Conservation (phyloP, 2,797 vertebrate genomes). For the Choloepus didactylus region DNA sequence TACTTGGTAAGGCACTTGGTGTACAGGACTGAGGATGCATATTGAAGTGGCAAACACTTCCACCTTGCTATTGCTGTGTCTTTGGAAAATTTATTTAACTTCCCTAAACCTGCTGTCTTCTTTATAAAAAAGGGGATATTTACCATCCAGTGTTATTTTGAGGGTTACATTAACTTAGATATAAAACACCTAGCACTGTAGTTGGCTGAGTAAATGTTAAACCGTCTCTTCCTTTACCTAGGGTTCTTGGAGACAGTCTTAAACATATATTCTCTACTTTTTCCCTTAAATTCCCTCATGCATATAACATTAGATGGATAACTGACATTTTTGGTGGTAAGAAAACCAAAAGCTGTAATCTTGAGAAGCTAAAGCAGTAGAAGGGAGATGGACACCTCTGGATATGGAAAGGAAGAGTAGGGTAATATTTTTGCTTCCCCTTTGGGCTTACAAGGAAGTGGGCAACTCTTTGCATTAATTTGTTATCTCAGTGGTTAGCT, state of each 20-base stretch:
- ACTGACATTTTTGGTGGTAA: neutral
- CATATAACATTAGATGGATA: neutral
- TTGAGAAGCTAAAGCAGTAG: neutral
- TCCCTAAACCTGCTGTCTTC: slow-evolving; percentile 39
- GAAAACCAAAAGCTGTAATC: slow-evolving; percentile 14
- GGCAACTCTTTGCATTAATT: neutral
- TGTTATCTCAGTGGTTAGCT: neutral
- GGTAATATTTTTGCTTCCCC: neutral
- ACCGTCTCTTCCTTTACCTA: neutral
- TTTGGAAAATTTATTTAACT: slow-evolving; percentile 38
- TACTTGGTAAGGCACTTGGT: neutral
- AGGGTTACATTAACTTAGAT: neutral
- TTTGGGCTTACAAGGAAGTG: neutral
- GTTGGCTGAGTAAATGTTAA: slow-evolving; percentile 50
- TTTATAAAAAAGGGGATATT: slow-evolving; percentile 36
- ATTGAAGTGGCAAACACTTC: neutral
- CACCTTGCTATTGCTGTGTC: neutral
- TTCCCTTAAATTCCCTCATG: neutral
- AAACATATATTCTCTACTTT: neutral
- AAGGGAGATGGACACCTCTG: neutral
- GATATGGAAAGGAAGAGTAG: neutral
- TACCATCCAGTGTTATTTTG: slow-evolving; percentile 7
- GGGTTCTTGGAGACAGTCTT: neutral
- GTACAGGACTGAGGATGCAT: neutral
- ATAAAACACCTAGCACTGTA: neutral